Conservation (phyloP, 2,113 vertebrate species). For the Nesospiza acunhae region DNA sequence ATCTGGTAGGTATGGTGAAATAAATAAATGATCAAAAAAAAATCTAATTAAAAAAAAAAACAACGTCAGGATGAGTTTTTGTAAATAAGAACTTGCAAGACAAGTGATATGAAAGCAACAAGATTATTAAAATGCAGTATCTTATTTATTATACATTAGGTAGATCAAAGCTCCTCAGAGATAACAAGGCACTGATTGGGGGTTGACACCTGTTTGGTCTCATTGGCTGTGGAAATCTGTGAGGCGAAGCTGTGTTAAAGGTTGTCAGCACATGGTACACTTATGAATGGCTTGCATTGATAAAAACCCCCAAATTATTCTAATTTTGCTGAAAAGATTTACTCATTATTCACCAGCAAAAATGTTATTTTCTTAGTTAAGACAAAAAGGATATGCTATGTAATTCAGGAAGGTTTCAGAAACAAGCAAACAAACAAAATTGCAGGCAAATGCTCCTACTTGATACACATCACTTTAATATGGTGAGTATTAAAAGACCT, state of each 20-base stretch:
- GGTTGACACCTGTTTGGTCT: conserved; percentile 64
- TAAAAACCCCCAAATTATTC: not conserved
- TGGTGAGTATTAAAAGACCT: not conserved
- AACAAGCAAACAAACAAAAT: not conserved
- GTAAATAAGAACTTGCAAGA: conserved; percentile 49
- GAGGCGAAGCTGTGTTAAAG: conserved; percentile 57
- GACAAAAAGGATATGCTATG: not conserved
- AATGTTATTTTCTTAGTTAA: not conserved
- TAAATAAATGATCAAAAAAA: conserved; percentile 76
- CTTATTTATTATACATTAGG: conserved; percentile 74
- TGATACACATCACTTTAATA: not conserved
- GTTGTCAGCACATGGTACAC: not conserved
- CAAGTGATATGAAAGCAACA: conserved; percentile 52
- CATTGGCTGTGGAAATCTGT: conserved; percentile 49
- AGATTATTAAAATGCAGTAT: conserved; percentile 71
- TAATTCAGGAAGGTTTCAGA: not conserved
- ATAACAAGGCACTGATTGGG: conserved; percentile 41
- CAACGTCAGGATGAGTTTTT: conserved; percentile 40
- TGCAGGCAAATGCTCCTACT: not conserved
- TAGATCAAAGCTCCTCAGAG: conserved; percentile 71
- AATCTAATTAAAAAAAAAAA: conserved; percentile 8
- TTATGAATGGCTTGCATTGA: not conserved
- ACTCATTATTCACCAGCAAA: not conserved
- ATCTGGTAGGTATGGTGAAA: conserved; percentile 48
- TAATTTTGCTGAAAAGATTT: not conserved